phyloP scores from a whole-genome alignment of 2,797 vertebrate genomes.

The Malurus splendens region DNA sequence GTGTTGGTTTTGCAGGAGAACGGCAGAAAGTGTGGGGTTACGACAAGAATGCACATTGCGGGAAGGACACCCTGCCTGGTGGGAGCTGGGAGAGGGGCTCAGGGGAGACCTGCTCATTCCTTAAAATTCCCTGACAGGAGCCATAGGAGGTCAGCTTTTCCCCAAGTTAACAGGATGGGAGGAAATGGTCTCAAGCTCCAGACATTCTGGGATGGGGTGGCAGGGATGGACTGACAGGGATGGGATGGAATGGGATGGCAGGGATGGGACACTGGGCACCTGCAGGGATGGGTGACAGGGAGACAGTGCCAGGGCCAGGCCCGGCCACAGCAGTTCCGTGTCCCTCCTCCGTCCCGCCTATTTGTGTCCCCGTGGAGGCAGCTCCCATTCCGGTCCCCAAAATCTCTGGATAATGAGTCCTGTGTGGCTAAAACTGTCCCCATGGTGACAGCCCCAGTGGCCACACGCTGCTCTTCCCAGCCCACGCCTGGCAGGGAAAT shows the following conservation, averaged over 20 bases:
- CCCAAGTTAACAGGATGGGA: no score
- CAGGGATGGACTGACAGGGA: neutral
- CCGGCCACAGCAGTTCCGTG: neutral
- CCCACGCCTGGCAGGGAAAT: conserved; percentile 1
- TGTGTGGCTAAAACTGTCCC: neutral
- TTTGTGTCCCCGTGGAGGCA: conserved; percentile 9
- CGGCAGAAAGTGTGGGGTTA: neutral
- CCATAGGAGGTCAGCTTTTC: no score
- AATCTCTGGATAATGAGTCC: neutral
- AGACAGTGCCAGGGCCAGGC: neutral
- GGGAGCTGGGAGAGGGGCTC: neutral
- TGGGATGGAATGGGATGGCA: neutral
- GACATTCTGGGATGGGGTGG: no score
- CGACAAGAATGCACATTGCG: rapidly evolving
- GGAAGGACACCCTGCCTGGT: neutral
- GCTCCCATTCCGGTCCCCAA: neutral
- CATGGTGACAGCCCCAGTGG: neutral
- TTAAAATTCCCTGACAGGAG: neutral
- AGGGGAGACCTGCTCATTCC: no score
- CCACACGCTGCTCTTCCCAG: neutral
- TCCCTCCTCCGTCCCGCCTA: neutral
- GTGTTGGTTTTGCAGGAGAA: rapidly evolving
- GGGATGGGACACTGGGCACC: neutral
- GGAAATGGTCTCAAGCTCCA: no score
- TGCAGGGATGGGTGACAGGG: neutral